Base-by-base conservation (phyloP, 2,888 invertebrate genomes). In the Lymantria monacha region DNA sequence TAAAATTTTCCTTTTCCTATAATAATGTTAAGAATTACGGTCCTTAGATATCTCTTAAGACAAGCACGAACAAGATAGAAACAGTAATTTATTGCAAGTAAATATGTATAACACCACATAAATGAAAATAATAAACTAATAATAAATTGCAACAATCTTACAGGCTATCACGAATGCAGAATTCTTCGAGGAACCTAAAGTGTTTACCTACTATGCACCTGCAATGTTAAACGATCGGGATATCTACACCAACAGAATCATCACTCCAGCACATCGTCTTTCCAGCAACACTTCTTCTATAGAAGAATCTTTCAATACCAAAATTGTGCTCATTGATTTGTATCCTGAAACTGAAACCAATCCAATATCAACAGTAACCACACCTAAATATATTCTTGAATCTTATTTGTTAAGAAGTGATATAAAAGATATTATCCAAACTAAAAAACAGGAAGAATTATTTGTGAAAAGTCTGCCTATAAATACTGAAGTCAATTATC, bases 171-270 rank as follows among this genome's bases (percentile, higher is more conserved):
- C 54, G 22, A 69, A 61, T 42, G 61, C 59, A 7, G 72, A 79
- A 7, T 69, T 75, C 0, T 59, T 65, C 0, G 78, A 82, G 48
- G 79, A 81, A 3, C 62, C 66, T 0, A 66, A 62, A 9, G 51
- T 59, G 0, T 72, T 68, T 30, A 61, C 59, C 0, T 68, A 59
- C 12, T 72, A 61, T 36, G 63, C 72, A 0, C 75, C 79, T 0
- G 64, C 80, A 0, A 69, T 79, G 0, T 61, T 79, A 0, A 72
- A 79, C 57, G 81, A 84, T 53, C 68, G 79, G 37, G 85, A 85
- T 10, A 76, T 83, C 12, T 82, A 76, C 63, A 69, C 72, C 0
- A 79, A 70, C 61, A 69, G 51, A 13, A 45, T 73, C 3, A 59
- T 62, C 0, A 53, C 66, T 30, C 48, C 68, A 2, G 40, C 67